Evolutionary conservation across 2,797 vertebrate species (phyloP).

Genomic region (Orestias chungarensis): DNA sequence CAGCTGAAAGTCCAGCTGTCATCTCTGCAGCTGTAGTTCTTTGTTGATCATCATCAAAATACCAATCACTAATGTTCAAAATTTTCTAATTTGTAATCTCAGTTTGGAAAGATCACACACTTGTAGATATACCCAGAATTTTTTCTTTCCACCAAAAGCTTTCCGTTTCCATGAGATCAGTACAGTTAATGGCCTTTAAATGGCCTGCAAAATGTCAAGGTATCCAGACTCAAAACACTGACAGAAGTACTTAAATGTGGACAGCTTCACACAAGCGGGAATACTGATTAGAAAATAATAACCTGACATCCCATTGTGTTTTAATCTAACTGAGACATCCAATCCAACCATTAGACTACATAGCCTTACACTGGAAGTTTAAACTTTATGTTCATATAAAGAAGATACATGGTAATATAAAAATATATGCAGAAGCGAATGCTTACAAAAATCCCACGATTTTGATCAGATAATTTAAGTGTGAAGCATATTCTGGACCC

Average conservation of each 20-base stretch:
- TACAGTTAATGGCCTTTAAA: neutral
- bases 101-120: neutral
- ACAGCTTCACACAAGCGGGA: too few species aligned
- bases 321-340: too few species aligned
- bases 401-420: too few species aligned
- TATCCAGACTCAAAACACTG: neutral
- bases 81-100: neutral
- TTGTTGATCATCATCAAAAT: constrained; percentile 14
- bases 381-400: too few species aligned
- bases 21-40: constrained; percentile 16
- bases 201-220: neutral
- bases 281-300: too few species aligned
- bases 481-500: too few species aligned
- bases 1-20: constrained; percentile 68
- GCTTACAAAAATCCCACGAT: too few species aligned
- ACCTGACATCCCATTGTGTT: too few species aligned
- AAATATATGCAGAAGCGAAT: too few species aligned
- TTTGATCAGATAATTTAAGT: too few species aligned
- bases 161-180: neutral
- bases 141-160: neutral
- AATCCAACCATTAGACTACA: too few species aligned
- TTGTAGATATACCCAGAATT: neutral
- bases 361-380: too few species aligned
- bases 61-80: constrained; percentile 8
- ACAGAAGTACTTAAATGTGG: neutral